Conservation (phyloP, 2,797 vertebrate species). For the Megalops cyprinoides region DNA sequence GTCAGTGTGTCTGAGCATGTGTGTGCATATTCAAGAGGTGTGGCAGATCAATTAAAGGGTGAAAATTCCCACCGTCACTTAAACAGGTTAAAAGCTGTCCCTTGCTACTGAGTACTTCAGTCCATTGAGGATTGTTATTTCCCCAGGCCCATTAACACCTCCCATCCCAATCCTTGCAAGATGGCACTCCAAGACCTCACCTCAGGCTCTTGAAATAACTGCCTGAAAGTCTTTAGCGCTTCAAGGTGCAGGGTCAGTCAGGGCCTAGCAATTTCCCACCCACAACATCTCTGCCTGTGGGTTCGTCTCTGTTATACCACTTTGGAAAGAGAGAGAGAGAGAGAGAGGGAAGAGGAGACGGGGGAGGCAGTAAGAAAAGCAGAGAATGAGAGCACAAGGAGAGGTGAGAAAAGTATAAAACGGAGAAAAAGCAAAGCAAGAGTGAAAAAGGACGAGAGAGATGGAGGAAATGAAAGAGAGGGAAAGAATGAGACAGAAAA, state of each 20-base stretch:
- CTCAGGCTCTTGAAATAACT: constrained; percentile 36
- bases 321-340: not conserved
- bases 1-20: not conserved
- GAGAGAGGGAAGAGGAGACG: not conserved
- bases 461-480: no score
- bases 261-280: not conserved
- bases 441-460: no score
- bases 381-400: not conserved
- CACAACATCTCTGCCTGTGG: not conserved
- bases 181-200: constrained; percentile 20
- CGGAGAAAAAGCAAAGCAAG: not conserved
- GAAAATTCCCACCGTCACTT: not conserved
- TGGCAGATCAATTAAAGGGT: not conserved
- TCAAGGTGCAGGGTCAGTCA: constrained; percentile 1
- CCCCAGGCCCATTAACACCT: constrained; percentile 3
- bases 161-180: constrained; percentile 8
- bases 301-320: not conserved
- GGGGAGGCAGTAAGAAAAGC: not conserved
- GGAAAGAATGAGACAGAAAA: not conserved
- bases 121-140: constrained; percentile 6
- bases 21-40: not conserved
- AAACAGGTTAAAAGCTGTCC: not conserved
- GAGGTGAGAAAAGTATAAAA: not conserved
- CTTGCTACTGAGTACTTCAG: not conserved
- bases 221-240: constrained; percentile 44